These are phyloP conservation scores for Aix galericulata DNA, from an alignment of 2,113 vertebrate genomes.

Conservation along the genomic window DNA sequence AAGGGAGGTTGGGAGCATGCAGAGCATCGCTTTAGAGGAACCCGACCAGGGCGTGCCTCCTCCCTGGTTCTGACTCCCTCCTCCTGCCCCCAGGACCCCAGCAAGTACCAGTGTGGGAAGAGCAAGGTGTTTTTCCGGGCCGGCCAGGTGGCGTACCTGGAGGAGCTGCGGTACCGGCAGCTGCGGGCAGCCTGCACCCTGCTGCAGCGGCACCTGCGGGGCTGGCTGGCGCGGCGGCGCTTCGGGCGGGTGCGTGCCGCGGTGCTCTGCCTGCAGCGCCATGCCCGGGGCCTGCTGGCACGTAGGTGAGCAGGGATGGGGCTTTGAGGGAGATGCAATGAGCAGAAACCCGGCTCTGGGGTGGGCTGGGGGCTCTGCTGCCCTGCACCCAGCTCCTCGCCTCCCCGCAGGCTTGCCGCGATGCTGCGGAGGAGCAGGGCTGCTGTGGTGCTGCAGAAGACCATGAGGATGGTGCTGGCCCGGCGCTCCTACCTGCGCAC, in stretches of 20 bases:
- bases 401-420: constrained; percentile 46
- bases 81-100: constrained; percentile 23
- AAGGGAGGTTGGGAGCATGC: too few species aligned
- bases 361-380: not conserved
- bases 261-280: constrained; percentile 58
- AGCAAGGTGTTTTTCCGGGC: constrained; percentile 78
- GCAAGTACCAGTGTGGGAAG: constrained; percentile 78
- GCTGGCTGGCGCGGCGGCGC: constrained; percentile 72
- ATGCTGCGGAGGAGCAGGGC: constrained; percentile 70
- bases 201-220: constrained; percentile 77
- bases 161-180: constrained; percentile 72
- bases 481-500: constrained; percentile 56
- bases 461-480: constrained; percentile 71
- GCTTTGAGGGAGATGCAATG: not conserved
- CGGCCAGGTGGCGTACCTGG: constrained; percentile 80
- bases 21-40: not conserved
- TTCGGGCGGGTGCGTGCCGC: constrained; percentile 52
- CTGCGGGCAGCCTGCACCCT: constrained; percentile 68
- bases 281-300: not conserved
- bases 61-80: not conserved
- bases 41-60: accelerated
- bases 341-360: not conserved
- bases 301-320: not conserved
- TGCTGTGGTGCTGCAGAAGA: constrained; percentile 78
- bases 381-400: not conserved